Evolutionary conservation across 2,888 invertebrate species (phyloP).

Genomic region (Nephrotoma guestfalica): DNA sequence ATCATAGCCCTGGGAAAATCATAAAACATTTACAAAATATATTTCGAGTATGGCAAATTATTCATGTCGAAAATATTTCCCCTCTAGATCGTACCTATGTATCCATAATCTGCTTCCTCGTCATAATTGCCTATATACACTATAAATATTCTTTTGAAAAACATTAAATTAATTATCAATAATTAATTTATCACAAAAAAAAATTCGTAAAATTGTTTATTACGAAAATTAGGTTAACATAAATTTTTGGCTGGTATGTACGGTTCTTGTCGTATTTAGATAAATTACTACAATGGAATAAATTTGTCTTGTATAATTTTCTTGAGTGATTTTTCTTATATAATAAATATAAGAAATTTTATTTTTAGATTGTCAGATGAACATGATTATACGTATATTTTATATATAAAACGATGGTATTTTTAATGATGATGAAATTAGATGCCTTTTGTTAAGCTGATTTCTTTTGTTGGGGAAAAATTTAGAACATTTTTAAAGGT

Average conservation of each 20-base stretch:
- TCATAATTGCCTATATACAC: no score
- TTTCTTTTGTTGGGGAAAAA: background rate
- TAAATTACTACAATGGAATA: background rate
- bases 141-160: no score
- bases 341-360: background rate
- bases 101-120: no score
- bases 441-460: background rate
- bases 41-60: background rate
- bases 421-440: background rate
- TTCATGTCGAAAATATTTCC: no score
- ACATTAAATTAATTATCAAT: background rate
- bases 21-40: background rate
- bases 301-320: background rate
- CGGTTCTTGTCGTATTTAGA: no score
- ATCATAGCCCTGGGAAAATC: background rate
- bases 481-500: background rate
- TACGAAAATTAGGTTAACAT: background rate
- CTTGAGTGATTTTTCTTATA: background rate
- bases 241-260: background rate
- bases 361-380: background rate
- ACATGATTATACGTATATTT: background rate
- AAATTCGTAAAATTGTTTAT: background rate
- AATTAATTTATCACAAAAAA: background rate
- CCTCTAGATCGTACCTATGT: no score
- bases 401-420: background rate